These are phyloP conservation scores for Sakesphorus luctuosus DNA, from an alignment of 2,113 vertebrate genomes.

Conservation along the genomic window DNA sequence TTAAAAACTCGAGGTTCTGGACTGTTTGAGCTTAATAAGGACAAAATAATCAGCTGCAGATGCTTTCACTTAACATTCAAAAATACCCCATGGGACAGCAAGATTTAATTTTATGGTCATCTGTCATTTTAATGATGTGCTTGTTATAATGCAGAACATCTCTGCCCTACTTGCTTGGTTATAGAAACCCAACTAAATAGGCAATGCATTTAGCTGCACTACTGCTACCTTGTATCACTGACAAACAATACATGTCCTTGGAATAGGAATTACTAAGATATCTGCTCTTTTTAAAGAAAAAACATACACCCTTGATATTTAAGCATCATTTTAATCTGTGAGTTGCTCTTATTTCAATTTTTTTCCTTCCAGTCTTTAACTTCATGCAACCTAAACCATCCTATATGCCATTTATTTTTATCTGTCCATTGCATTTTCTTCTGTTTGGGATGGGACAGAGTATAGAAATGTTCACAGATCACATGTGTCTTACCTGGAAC, in stretches of 20 bases:
- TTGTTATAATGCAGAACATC: conserved; percentile 50
- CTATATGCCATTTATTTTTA: background rate
- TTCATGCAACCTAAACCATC: background rate
- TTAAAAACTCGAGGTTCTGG: conserved; percentile 3
- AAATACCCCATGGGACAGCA: conserved; percentile 4
- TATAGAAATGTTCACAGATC: background rate
- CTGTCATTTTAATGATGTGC: conserved; percentile 51
- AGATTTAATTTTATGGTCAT: conserved; percentile 62
- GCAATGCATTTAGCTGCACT: background rate
- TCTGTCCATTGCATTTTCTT: background rate
- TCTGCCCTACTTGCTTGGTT: conserved; percentile 25
- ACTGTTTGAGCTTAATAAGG: conserved; percentile 38
- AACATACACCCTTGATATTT: background rate
- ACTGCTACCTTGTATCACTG: background rate
- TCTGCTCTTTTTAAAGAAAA: background rate
- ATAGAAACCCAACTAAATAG: conserved; percentile 24
- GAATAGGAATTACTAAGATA: background rate
- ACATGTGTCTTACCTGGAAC: background rate
- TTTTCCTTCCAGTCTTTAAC: background rate
- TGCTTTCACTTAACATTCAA: conserved; percentile 49
- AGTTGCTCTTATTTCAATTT: background rate
- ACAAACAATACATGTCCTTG: background rate
- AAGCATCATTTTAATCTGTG: background rate
- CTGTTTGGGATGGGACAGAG: background rate
- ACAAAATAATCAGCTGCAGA: conserved; percentile 47